Evolutionary conservation across 2,888 invertebrate species (phyloP).

Genomic region (Pyrrhia umbra): DNA sequence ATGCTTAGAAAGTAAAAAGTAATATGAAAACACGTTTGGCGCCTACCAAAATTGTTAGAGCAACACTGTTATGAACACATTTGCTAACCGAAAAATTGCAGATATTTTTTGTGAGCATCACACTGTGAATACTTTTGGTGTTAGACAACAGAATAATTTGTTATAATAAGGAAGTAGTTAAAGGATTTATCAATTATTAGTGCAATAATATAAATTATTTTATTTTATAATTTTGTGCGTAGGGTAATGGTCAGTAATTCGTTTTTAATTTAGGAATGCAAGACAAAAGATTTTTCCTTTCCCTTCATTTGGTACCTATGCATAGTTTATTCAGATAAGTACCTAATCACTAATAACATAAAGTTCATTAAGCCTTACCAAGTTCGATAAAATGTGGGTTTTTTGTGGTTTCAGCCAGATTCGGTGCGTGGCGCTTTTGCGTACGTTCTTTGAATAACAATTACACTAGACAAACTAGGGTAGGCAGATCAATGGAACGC

Average conservation of each 20-base stretch:
- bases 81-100: conserved; percentile 17
- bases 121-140: no score
- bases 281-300: no score
- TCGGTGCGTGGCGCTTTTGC: neutral
- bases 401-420: conserved; percentile 1
- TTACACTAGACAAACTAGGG: neutral
- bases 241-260: no score
- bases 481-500: neutral
- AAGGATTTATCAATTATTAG: no score
- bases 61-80: conserved; percentile 12
- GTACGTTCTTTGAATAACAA: neutral
- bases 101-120: conserved; percentile 18
- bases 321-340: neutral
- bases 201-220: no score
- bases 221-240: no score
- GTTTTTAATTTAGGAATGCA: no score
- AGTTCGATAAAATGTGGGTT: neutral
- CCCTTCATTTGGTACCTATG: no score
- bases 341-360: neutral
- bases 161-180: no score
- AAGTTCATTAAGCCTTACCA: neutral
- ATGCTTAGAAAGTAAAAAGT: neutral
- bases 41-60: conserved; percentile 29
- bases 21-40: neutral
- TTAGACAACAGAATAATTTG: no score